Evolutionary conservation across 2,113 vertebrate species (phyloP), one percentile per base, ranked within the genome.

Genomic region (Perca flavescens): DNA sequence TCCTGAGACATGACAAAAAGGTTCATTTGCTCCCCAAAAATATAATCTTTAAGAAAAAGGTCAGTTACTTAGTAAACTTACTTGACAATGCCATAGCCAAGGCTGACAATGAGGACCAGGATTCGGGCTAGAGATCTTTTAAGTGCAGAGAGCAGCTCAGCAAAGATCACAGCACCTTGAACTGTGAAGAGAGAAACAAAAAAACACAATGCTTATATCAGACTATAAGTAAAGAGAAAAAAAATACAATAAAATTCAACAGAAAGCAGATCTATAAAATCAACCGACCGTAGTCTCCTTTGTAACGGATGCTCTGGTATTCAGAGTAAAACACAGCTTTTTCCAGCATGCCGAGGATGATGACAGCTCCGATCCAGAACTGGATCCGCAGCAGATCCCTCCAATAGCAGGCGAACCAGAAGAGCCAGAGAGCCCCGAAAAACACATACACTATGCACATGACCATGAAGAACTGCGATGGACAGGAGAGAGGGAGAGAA

Each of bases 291-390:
- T 96, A 97, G 80, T 97, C 96, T 85, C 97, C 97, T 19, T 95
- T 96, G 92, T 98, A 97, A 50, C 96, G 96, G 77, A 98, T 97
- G 79, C 96, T 98, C 94, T 98, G 97, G 92, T 97, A 98, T 81
- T 98, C 97, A 0, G 97, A 98, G 90, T 99, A 99, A 89, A 99
- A 99, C n/a, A 99, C 97, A 0, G 97, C 97, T 87, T 99, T 99
- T 89, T 99, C 97, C 0, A 99, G 93, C 97, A 99, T 98, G 54
- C 97, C 97, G 67, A 99, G 94, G 87, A 98, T 96, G 90, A 99
- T 99, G 80, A 99, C 97, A 0, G 96, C 97, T 0, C 97, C 97
- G 47, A 99, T 97, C 97, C 97, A 99, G 94, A 97, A 98, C 94
- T 99, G 97, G 92, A 99, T 97, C 88, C 97, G 94, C 80, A 98